Conservation (phyloP, 2,113 vertebrate species). For the Prolemur simus region DNA sequence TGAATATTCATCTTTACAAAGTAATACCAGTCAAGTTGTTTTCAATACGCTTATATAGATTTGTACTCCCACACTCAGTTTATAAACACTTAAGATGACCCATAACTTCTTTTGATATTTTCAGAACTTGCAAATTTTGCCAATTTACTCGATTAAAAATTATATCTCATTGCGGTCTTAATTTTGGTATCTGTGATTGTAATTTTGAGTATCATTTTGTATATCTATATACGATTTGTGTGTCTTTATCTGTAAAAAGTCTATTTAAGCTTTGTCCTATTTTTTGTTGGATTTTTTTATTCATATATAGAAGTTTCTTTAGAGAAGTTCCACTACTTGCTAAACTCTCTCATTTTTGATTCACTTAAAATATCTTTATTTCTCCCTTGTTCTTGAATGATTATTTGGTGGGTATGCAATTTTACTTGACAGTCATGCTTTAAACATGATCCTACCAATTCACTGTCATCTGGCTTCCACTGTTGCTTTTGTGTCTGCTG, state of each 20-base stretch:
- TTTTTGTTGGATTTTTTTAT: not conserved
- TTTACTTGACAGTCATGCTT: slow-evolving; percentile 34
- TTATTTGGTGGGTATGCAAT: not conserved
- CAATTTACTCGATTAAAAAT: slow-evolving; percentile 1
- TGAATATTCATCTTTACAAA: slow-evolving; percentile 9
- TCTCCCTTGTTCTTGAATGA: not conserved
- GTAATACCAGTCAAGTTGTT: not conserved
- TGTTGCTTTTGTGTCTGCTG: not conserved
- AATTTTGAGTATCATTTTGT: not conserved
- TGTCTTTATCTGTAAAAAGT: not conserved
- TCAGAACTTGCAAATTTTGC: not conserved
- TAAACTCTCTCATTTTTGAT: not conserved
- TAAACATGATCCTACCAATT: not conserved
- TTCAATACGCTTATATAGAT: not conserved
- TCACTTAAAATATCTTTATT: not conserved
- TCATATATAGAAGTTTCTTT: not conserved
- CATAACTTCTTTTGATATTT: not conserved
- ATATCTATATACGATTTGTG: not conserved
- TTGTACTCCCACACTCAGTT: not conserved
- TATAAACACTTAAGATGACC: not conserved
- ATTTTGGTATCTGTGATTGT: not conserved
- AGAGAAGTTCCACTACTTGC: not conserved
- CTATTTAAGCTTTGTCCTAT: not conserved
- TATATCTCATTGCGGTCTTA: not conserved
- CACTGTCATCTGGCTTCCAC: not conserved